Evolutionary conservation across 1,140 invertebrate species (phyloP).

Genomic region (Drosophila simulans): DNA sequence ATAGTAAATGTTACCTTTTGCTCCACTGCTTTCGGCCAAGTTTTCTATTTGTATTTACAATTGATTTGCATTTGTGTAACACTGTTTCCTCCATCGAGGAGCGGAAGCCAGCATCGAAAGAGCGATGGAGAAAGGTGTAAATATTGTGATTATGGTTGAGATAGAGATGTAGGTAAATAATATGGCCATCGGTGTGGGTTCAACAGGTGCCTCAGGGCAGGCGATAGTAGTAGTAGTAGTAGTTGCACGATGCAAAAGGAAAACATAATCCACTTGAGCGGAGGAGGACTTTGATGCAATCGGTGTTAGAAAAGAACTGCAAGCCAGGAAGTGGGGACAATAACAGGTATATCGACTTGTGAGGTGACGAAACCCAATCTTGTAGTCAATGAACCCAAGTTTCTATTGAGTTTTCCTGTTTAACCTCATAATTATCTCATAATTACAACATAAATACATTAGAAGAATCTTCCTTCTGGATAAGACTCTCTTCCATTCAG

Average conservation of each 20-base stretch:
- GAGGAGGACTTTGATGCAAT: not conserved
- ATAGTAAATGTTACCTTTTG: slow-evolving; percentile 18
- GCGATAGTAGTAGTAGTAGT: slow-evolving; percentile 1
- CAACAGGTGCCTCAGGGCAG: slow-evolving; percentile 32
- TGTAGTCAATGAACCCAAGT: not conserved
- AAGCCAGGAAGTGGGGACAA: not conserved
- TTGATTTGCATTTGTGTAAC: slow-evolving; percentile 57
- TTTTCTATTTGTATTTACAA: slow-evolving; percentile 53
- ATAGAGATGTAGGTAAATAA: slow-evolving; percentile 33
- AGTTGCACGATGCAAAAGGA: slow-evolving; percentile 6
- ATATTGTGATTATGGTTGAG: slow-evolving; percentile 31
- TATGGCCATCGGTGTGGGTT: slow-evolving; percentile 5
- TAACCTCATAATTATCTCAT: not conserved
- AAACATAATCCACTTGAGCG: slow-evolving; percentile 18
- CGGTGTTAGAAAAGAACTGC: slow-evolving; percentile 1
- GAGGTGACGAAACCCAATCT: not conserved
- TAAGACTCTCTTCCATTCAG: not conserved
- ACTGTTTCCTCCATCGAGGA: slow-evolving; percentile 32
- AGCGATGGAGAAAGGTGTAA: slow-evolving; percentile 22
- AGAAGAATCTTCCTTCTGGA: no score
- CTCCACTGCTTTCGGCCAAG: slow-evolving; percentile 17
- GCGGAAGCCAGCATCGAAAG: slow-evolving; percentile 48
- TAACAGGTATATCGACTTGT: not conserved
- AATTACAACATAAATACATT: not conserved
- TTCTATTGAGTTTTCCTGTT: not conserved